These are phyloP conservation scores for Isaurus tuberculatus DNA, from an alignment of 92 coral and sea anemone species.

Conservation along the genomic window DNA sequence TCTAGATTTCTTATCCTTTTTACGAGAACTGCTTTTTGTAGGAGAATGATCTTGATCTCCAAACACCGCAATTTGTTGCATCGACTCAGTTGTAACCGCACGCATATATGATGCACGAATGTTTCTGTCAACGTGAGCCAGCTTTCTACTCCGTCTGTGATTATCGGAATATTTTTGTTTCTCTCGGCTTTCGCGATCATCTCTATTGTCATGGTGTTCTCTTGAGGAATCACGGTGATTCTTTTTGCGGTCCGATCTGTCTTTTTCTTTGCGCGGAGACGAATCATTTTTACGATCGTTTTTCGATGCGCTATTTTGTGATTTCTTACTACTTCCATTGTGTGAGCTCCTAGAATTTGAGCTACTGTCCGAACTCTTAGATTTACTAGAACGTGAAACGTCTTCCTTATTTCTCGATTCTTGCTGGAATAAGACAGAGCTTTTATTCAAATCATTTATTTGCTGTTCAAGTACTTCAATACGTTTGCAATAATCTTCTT, in stretches of 20 bases:
- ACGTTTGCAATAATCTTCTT: constrained; percentile 57
- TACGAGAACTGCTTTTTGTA: constrained; percentile 54
- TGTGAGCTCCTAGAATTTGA: constrained; percentile 58
- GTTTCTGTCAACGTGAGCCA: constrained; percentile 84
- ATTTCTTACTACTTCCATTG: constrained; percentile 59
- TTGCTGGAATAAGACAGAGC: constrained; percentile 44
- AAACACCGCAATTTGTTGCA: constrained; percentile 79
- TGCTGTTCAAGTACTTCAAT: constrained; percentile 60
- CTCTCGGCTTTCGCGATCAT: constrained; percentile 67
- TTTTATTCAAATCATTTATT: constrained; percentile 50
- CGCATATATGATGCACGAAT: constrained; percentile 92
- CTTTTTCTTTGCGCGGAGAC: constrained; percentile 73
- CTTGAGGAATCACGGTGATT: constrained; percentile 71
- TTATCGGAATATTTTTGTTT: constrained; percentile 66
- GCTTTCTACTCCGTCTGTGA: constrained; percentile 76
- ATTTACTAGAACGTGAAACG: constrained; percentile 54
- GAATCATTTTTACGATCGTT: constrained; percentile 71
- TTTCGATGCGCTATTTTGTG: constrained; percentile 64
- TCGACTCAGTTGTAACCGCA: constrained; percentile 79
- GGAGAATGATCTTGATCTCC: constrained; percentile 73
- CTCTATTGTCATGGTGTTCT: constrained; percentile 63
- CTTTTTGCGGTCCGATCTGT: constrained; percentile 69
- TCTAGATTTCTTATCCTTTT: constrained; percentile 62
- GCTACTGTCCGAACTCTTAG: constrained; percentile 60
- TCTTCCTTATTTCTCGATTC: constrained; percentile 64